Base-by-base conservation (phyloP, 2,797 vertebrate genomes). In the Apogon hyalosoma region DNA sequence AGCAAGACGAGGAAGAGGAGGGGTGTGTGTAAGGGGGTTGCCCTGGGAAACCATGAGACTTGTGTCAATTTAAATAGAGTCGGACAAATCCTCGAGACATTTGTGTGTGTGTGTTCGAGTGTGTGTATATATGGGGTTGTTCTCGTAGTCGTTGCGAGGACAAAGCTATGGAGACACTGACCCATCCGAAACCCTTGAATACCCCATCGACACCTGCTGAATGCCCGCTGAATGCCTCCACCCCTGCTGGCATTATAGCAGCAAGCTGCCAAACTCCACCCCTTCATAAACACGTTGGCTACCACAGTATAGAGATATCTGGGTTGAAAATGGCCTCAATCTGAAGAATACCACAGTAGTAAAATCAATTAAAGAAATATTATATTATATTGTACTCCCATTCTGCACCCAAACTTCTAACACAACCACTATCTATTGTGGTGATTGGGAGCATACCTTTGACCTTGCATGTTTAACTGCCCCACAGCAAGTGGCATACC, bases 11-110 rank as follows among this genome's bases (percentile, higher is more conserved):
- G 42, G 13, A 11, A 13, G 48, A 28, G 55, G 70, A 16, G 51
- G 65, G 51, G 38, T 43, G n/a, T 86, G 55, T 41, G 18, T 38
- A 38, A 40, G 54, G 83, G 61, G 55, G 57, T 95, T 93, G 90
- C 83, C 95, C 77, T 72, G 90, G 96, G 96, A 91, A 92, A 95
- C 95, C 63, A 54, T 74, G 73, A 92, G 88, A 93, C 93, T 90
- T 90, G 81, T 77, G 93, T 85, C 80, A 72, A 83, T 90, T 94
- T 86, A 95, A 93, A 91, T 75, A 89, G 92, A 93, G 90, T 93
- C 84, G 71, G 79, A 75, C 83, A 83, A 88, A 71, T 88, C 85
- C 75, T 64, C 49, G 48, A 89, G 79, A 73, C 52, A 10, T 62
- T 63, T 82, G 61, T 69, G 67, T 69, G 46, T 69, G 46, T 65